These are phyloP conservation scores for Coenobita brevimanus DNA, from an alignment of 1,140 invertebrate species.

Conservation along the genomic window DNA sequence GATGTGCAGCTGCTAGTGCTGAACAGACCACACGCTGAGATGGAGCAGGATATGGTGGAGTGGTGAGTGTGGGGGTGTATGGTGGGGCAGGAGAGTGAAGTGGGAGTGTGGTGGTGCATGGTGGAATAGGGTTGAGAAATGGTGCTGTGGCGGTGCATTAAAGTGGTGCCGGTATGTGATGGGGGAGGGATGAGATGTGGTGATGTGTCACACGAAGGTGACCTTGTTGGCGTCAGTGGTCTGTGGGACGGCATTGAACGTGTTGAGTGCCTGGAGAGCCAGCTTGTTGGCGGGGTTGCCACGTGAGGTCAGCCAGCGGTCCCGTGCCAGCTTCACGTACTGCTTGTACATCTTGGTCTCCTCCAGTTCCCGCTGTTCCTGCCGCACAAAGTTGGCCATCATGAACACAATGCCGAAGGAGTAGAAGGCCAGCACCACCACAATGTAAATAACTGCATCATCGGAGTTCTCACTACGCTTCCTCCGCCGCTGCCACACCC, in stretches of 20 bases:
- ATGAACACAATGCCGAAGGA: constrained; percentile 71
- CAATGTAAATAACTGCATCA: constrained; percentile 71
- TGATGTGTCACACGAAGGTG: constrained; percentile 71
- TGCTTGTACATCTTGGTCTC: constrained; percentile 70
- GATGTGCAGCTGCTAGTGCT: too few species aligned
- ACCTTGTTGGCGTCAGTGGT: constrained; percentile 70
- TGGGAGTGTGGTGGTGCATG: too few species aligned
- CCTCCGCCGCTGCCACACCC: constrained; percentile 35
- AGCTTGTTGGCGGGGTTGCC: constrained; percentile 70
- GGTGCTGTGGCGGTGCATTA: too few species aligned
- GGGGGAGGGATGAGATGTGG: too few species aligned
- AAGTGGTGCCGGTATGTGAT: too few species aligned
- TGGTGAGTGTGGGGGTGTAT: too few species aligned
- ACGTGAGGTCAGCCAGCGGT: constrained; percentile 65
- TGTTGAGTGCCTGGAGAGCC: constrained; percentile 71
- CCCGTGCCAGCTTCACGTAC: constrained; percentile 69
- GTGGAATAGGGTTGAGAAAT: too few species aligned
- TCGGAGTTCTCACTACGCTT: constrained; percentile 7
- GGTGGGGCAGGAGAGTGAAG: too few species aligned
- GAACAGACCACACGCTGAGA: too few species aligned
- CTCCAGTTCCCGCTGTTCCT: constrained; percentile 70
- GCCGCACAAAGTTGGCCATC: constrained; percentile 71
- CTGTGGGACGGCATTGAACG: constrained; percentile 71
- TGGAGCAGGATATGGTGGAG: too few species aligned
- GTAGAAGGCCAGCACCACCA: constrained; percentile 71